These are phyloP conservation scores for Triops cancriformis DNA, from an alignment of 1,140 invertebrate species.

Conservation along the genomic window DNA sequence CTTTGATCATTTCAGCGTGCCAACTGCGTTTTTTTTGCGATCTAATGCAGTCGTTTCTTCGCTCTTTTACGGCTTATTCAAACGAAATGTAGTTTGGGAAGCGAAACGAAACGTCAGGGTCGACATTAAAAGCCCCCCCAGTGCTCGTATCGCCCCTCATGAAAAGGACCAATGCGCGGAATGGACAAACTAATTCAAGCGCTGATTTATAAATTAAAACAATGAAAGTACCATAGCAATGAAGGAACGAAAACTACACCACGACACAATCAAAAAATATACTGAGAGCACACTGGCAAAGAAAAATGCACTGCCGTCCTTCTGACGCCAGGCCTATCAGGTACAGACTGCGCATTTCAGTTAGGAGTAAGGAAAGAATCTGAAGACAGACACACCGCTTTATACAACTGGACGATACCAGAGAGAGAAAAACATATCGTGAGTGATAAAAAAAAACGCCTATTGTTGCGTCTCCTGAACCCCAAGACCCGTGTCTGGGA, in stretches of 20 bases:
- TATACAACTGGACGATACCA: not conserved
- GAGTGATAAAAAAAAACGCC: constrained; percentile 6
- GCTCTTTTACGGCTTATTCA: not conserved
- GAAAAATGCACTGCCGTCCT: not conserved
- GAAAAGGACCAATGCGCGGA: not conserved
- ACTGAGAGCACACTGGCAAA: not conserved
- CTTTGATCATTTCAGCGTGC: not conserved
- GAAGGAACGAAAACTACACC: not conserved
- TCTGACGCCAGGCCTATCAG: constrained; percentile 11
- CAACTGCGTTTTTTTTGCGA: not conserved
- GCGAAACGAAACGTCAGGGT: not conserved
- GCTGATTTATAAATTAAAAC: not conserved
- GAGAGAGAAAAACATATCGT: constrained; percentile 4
- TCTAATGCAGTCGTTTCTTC: not conserved
- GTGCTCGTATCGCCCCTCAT: not conserved
- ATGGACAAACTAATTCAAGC: not conserved
- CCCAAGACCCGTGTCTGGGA: not conserved
- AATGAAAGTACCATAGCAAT: not conserved
- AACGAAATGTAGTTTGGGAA: not conserved
- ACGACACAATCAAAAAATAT: not conserved
- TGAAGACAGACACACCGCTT: not conserved
- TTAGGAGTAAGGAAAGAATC: not conserved
- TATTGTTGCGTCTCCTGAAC: not conserved
- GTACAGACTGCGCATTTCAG: constrained; percentile 1
- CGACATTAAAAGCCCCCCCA: not conserved